Evolutionary conservation across 1,140 invertebrate species (phyloP), one percentile per base, ranked within the genome.

Genomic region (Danaus plexippus): DNA sequence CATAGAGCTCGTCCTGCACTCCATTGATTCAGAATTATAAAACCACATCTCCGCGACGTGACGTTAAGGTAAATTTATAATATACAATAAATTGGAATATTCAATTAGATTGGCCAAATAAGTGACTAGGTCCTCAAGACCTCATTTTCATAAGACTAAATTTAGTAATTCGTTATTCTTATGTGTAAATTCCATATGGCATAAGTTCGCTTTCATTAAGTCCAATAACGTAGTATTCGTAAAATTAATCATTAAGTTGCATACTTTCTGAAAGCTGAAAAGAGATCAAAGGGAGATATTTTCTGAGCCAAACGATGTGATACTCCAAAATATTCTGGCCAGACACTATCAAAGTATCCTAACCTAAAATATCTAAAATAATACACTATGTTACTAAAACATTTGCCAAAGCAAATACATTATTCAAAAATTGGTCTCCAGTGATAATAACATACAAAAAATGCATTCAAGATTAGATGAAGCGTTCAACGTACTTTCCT

Each of bases 151-250:
- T 86, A 83, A 86, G 73, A 81, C 84, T 87, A 87, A 85, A 80
- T 87, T 87, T 85, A 87, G 81, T 84, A 85, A 85, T 87, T 87
- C 84, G 84, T 87, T 82, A 87, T 82, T 76, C 81, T 85, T 87
- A 87, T 83, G 81, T 85, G 67, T 83, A 79, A 85, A 85, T 84
- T 86, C 79, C 84, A 75, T 87, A 87, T 85, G 84, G 82, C 82
- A 87, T 85, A 84, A 83, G 79, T 87, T 82, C 81, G 84, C 84
- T 84, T 85, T 85, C 82, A 84, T 84, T 81, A 85, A 85, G 79
- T 87, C 79, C 75, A 75, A 76, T 79, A 64, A 78, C 66, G 70
- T 77, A 81, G 79, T 84, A 77, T 77, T 67, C 67, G 65, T 80
- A 77, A 66, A 81, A 75, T 79, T 75, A 81, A 74, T 77, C 72